These are phyloP conservation scores for Hirundichthys speculiger DNA, from an alignment of 2,113 vertebrate species.

Conservation along the genomic window DNA sequence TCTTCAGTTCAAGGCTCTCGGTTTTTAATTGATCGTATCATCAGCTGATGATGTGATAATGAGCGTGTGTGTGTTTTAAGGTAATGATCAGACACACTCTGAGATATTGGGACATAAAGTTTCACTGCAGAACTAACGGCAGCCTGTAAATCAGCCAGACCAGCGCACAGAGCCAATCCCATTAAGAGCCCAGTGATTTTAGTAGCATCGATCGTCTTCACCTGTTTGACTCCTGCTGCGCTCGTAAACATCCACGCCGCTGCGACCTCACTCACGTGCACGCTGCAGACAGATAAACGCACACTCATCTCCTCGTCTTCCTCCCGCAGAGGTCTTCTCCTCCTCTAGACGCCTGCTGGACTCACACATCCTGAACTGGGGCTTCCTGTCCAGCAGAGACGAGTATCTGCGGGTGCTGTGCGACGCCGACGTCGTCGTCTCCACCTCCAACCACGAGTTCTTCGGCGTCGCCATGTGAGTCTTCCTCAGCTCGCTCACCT, in stretches of 20 bases:
- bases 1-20: not conserved
- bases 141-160: conserved; percentile 67
- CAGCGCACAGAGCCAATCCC: conserved; percentile 66
- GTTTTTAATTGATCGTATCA: conserved; percentile 62
- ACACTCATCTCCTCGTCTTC: not conserved
- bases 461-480: conserved; percentile 97
- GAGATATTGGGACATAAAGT: conserved; percentile 68
- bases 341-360: conserved; percentile 76
- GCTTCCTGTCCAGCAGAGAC: conserved; percentile 88
- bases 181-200: conserved; percentile 77
- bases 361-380: conserved; percentile 89
- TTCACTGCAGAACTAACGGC: conserved; percentile 69
- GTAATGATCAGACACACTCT: conserved; percentile 64
- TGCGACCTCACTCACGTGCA: no score
- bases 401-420: conserved; percentile 88
- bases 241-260: no score
- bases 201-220: conserved; percentile 70
- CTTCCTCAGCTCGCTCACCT: not conserved
- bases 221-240: conserved; percentile 1
- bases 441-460: conserved; percentile 96
- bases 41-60: conserved; percentile 70
- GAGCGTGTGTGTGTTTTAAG: conserved; percentile 46
- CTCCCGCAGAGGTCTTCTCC: conserved; percentile 86
- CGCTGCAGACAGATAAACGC: no score
- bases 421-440: conserved; percentile 92